Evolutionary conservation across 2,888 invertebrate species (phyloP).

Genomic region (Pandemis cinnamomeana): DNA sequence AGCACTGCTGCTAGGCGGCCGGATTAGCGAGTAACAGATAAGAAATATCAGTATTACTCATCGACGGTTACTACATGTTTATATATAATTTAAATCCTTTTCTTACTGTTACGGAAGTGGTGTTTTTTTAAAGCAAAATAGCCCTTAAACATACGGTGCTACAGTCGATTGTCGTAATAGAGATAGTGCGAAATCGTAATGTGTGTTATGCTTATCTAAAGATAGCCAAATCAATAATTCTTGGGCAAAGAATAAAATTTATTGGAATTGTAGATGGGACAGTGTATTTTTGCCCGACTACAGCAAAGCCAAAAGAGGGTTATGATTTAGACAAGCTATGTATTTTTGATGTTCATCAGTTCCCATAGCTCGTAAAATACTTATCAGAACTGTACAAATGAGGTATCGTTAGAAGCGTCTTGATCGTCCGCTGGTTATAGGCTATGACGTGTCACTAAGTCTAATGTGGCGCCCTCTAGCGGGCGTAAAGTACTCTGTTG

Average conservation of each 20-base stretch:
- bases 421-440: too few species aligned
- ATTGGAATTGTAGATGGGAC: not conserved
- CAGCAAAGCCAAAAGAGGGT: not conserved
- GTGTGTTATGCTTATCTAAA: slow-evolving; percentile 17
- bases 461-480: too few species aligned
- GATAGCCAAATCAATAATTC: slow-evolving; percentile 37
- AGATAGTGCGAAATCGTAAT: not conserved
- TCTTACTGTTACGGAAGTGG: not conserved
- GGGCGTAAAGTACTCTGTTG: too few species aligned
- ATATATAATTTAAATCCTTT: slow-evolving; percentile 2
- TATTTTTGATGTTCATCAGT: too few species aligned
- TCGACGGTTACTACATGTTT: not conserved
- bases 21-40: too few species aligned
- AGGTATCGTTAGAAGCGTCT: too few species aligned
- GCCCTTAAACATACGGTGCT: not conserved
- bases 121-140: not conserved
- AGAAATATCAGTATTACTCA: not conserved
- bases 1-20: too few species aligned
- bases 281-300: not conserved
- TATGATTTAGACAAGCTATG: too few species aligned
- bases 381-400: too few species aligned
- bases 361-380: too few species aligned
- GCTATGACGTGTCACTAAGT: too few species aligned
- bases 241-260: slow-evolving; percentile 13
- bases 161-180: not conserved